A percentile compares a stretch with the other conserved stretches of the same genome.
Conservation (phyloP, 2,113 vertebrate species). For the Psilopogon haemacephalus region DNA sequence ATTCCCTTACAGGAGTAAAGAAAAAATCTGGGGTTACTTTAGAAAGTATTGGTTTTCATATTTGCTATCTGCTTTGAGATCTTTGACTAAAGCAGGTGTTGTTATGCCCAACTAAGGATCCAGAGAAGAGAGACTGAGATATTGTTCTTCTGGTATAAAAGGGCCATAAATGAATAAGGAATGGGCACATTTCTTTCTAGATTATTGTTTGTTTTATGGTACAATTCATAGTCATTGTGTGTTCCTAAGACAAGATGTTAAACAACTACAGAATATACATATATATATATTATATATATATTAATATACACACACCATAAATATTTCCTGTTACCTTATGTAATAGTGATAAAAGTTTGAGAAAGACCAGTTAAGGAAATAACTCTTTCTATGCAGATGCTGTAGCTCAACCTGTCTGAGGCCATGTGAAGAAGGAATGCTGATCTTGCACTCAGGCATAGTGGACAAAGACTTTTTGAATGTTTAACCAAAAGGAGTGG, state of each 20-base stretch:
- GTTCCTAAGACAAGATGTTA: not conserved
- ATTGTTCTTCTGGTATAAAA: not conserved
- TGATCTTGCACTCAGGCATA: accelerated
- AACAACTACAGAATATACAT: not conserved
- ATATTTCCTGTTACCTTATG: not conserved
- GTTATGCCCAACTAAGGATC: not conserved
- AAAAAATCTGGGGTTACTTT: not conserved
- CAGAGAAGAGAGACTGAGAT: not conserved
- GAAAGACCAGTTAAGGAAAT: not conserved
- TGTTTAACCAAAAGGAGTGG: not conserved
- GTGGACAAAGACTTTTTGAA: accelerated
- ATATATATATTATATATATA: not conserved
- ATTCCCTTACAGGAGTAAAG: not conserved
- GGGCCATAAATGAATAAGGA: not conserved
- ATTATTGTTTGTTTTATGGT: not conserved
- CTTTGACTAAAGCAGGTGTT: not conserved
- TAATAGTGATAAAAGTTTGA: not conserved
- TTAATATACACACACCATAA: not conserved
- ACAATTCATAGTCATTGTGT: not conserved
- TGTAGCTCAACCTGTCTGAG: not conserved
- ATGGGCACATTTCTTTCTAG: not conserved
- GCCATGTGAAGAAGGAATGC: not conserved
- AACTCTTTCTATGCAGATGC: not conserved
- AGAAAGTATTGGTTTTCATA: not conserved
- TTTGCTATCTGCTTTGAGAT: not conserved